phyloP scores from a whole-genome alignment of 2,888 invertebrate genomes.

The Synanthedon andrenaeformis region DNA sequence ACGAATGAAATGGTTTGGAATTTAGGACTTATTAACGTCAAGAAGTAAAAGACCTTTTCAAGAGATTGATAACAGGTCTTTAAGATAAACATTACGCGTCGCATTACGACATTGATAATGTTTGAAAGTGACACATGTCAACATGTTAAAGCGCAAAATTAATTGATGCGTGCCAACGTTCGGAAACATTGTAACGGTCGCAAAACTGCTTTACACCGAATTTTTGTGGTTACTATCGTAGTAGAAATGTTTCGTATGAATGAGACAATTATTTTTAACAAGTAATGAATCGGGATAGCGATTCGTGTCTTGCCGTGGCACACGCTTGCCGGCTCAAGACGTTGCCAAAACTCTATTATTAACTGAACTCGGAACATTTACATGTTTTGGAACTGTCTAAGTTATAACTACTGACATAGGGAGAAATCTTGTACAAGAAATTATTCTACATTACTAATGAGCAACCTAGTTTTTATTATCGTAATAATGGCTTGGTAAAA shows the following conservation, averaged over 20 bases:
- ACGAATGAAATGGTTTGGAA: too few relatives aligned
- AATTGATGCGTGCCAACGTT: conserved; percentile 13
- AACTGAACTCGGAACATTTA: background rate
- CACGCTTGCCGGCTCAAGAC: conserved; percentile 15
- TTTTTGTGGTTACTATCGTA: conserved; percentile 63
- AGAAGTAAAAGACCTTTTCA: too few relatives aligned
- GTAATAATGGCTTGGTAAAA: too few relatives aligned
- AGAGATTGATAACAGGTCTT: too few relatives aligned
- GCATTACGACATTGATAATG: background rate
- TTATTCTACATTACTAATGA: too few relatives aligned
- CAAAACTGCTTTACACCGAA: conserved; percentile 54
- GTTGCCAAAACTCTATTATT: conserved; percentile 46
- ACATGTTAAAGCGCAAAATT: conserved; percentile 2
- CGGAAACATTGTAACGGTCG: conserved; percentile 40
- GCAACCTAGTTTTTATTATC: too few relatives aligned
- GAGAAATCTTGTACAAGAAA: too few relatives aligned
- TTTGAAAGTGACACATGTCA: background rate
- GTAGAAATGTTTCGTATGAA: conserved; percentile 51
- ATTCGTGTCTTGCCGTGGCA: conserved; percentile 12
- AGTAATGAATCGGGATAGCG: conserved; percentile 31
- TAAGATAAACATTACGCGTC: background rate
- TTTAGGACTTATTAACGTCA: too few relatives aligned
- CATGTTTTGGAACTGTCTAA: background rate
- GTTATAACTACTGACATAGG: background rate
- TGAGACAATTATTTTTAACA: conserved; percentile 66